These are phyloP conservation scores for Dendrocincla tyrannina DNA, from an alignment of 2,797 vertebrate genomes.

Conservation along the genomic window DNA sequence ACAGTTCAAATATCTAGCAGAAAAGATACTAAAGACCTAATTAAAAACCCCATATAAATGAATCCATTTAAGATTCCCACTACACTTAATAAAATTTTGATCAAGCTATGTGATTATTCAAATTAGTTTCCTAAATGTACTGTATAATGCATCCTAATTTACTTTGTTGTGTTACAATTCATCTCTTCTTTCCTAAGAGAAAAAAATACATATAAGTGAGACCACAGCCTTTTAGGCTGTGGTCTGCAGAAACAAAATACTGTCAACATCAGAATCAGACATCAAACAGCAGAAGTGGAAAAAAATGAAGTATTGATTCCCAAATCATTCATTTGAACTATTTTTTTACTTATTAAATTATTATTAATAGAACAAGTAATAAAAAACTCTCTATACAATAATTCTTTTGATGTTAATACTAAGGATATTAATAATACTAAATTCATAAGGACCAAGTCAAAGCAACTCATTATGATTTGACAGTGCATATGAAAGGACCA, in stretches of 20 bases:
- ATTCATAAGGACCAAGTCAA: not conserved
- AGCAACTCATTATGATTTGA: not conserved
- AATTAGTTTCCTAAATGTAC: slow-evolving; percentile 28
- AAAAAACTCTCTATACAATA: not conserved
- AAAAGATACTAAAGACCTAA: not conserved
- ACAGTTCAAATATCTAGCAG: not conserved
- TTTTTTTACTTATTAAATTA: not conserved
- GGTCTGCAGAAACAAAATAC: not conserved
- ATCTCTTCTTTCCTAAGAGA: not conserved
- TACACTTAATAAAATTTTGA: slow-evolving; percentile 34
- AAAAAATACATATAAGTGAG: not conserved
- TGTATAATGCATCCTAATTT: slow-evolving; percentile 1
- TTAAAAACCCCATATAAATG: not conserved
- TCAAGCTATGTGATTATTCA: slow-evolving; percentile 4
- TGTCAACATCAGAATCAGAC: not conserved
- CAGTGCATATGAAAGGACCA: not conserved
- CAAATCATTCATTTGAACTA: not conserved
- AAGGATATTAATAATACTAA: not conserved
- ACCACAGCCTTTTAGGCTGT: not conserved
- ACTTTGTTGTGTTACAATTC: not conserved
- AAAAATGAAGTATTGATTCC: not conserved
- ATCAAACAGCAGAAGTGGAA: not conserved
- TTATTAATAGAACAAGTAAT: not conserved
- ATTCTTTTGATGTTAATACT: not conserved
- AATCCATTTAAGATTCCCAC: not conserved